Conservation (phyloP, 1,140 invertebrate species). For the Potamilus streckersoni region DNA sequence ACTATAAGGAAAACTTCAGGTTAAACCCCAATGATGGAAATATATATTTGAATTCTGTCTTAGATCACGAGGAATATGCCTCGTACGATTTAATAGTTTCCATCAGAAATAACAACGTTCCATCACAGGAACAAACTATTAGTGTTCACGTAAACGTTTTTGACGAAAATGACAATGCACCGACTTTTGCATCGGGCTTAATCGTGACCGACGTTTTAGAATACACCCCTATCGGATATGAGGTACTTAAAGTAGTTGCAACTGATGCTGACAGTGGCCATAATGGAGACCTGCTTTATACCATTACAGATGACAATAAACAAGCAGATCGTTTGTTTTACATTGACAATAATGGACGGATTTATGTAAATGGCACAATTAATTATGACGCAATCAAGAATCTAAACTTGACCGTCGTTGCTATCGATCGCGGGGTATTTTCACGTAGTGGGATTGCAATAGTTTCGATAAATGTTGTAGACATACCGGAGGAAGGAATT, state of each 20-base stretch:
- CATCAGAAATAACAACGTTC: not conserved
- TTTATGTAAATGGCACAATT: constrained; percentile 8
- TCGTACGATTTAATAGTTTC: constrained; percentile 10
- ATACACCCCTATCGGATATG: constrained; percentile 20
- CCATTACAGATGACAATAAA: not conserved
- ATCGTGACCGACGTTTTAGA: constrained; percentile 13
- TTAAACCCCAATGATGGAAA: constrained; percentile 11
- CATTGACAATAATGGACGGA: constrained; percentile 6
- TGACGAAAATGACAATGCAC: constrained; percentile 32
- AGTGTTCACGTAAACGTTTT: constrained; percentile 16
- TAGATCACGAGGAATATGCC: constrained; percentile 18
- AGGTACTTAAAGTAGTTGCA: constrained; percentile 8
- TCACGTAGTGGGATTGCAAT: constrained; percentile 8
- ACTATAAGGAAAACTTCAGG: constrained; percentile 20
- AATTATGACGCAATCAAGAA: constrained; percentile 7
- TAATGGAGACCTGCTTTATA: constrained; percentile 19
- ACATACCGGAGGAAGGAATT: constrained; percentile 6
- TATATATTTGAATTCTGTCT: constrained; percentile 9
- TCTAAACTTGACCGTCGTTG: constrained; percentile 17
- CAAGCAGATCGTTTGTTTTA: constrained; percentile 11
- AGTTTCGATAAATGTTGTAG: constrained; percentile 7
- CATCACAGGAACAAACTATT: constrained; percentile 6
- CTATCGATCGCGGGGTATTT: constrained; percentile 15
- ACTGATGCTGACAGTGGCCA: constrained; percentile 7
- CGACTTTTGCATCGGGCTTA: constrained; percentile 3